Evolutionary conservation across 2,888 invertebrate genomes (phyloP).

Genomic region (Unio pictorum): DNA sequence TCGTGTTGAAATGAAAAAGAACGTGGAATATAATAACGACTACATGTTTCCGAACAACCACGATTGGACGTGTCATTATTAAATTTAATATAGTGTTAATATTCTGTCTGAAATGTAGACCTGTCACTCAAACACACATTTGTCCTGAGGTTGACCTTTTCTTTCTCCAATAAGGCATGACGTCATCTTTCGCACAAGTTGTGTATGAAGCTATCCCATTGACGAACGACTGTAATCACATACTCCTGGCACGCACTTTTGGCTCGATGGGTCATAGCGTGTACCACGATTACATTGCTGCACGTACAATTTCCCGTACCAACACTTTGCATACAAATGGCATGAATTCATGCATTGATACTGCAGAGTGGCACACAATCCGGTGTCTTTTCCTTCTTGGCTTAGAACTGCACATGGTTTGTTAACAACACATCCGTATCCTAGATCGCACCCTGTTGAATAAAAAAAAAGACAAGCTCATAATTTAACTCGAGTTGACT

Average conservation of each 20-base stretch:
- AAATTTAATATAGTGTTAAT: too few relatives aligned
- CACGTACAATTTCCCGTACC: conserved; percentile 21
- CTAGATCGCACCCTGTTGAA: conserved; percentile 32
- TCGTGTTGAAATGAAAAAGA: too few relatives aligned
- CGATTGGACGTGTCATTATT: too few relatives aligned
- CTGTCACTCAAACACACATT: too few relatives aligned
- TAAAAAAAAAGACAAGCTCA: background rate
- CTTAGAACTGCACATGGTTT: conserved; percentile 15
- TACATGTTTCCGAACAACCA: too few relatives aligned
- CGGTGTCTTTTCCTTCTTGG: conserved; percentile 7
- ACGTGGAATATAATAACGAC: too few relatives aligned
- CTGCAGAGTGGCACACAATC: conserved; percentile 6
- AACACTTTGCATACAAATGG: conserved; percentile 30
- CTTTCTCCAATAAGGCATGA: too few relatives aligned
- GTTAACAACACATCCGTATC: conserved; percentile 24
- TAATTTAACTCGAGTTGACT: too few relatives aligned
- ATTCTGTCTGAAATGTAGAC: too few relatives aligned
- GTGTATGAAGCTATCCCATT: background rate
- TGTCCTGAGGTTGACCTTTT: too few relatives aligned
- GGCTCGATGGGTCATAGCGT: conserved; percentile 4
- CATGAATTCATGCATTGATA: conserved; percentile 21
- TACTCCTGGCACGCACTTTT: background rate
- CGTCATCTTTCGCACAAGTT: too few relatives aligned
- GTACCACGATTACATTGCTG: conserved; percentile 27
- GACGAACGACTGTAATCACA: background rate